phyloP scores from a whole-genome alignment of 2,113 vertebrate genomes.

The Chamaetylas fuelleborni region DNA sequence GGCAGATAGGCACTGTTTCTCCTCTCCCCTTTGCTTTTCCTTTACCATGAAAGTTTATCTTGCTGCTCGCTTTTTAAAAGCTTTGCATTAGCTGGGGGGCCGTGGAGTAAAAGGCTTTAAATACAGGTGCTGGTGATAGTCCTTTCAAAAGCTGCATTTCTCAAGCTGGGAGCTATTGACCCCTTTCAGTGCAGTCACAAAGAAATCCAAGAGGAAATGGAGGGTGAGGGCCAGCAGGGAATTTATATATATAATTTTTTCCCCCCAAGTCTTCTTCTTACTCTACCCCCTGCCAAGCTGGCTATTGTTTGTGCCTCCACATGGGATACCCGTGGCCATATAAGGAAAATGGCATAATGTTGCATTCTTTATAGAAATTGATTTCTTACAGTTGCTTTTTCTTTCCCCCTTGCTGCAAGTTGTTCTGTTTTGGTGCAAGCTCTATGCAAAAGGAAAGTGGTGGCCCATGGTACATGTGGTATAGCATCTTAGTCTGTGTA shows the following conservation, averaged over 20 bases:
- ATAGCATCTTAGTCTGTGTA: too few relatives aligned
- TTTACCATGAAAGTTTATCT: not conserved
- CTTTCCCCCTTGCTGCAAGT: not conserved
- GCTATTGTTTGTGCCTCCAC: constrained; percentile 33
- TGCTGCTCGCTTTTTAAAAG: not conserved
- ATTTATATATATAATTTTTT: not conserved
- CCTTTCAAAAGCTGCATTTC: constrained; percentile 41
- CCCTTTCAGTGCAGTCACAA: constrained; percentile 41
- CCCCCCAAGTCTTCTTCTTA: not conserved
- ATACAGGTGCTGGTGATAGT: not conserved
- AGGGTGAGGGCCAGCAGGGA: constrained; percentile 8
- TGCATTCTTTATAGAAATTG: constrained; percentile 34
- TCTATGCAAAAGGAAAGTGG: not conserved
- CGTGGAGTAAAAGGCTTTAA: not conserved
- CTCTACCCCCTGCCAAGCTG: not conserved
- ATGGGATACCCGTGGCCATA: not conserved
- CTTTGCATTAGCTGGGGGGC: not conserved
- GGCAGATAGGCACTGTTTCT: not conserved
- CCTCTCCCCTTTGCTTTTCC: not conserved
- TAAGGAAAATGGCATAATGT: constrained; percentile 27
- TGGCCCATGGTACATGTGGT: rapidly evolving
- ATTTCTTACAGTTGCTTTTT: constrained; percentile 14
- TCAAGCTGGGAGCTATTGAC: constrained; percentile 55
- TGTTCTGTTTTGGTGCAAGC: not conserved
- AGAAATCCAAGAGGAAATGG: constrained; percentile 37